Conservation (phyloP, 2,888 invertebrate genomes). For the Heteropelma amictum region DNA sequence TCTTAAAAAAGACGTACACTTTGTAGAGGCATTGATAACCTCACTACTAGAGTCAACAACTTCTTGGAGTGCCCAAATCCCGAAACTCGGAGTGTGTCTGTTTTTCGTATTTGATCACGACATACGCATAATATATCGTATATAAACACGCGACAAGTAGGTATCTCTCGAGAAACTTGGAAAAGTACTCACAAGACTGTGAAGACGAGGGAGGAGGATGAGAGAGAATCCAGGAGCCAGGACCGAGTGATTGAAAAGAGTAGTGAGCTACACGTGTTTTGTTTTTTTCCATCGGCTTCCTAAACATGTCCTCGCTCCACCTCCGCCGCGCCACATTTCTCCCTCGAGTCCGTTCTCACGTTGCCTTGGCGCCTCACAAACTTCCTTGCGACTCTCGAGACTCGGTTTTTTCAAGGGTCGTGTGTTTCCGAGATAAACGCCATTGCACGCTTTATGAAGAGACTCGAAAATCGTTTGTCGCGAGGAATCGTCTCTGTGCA, state of each 20-base stretch:
- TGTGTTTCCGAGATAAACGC: not conserved
- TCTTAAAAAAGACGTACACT: too few species aligned
- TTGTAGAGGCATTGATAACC: too few species aligned
- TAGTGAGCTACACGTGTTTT: constrained; percentile 58
- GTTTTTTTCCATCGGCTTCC: constrained; percentile 30
- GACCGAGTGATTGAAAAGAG: constrained; percentile 46
- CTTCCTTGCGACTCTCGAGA: constrained; percentile 37
- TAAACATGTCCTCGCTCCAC: constrained; percentile 25
- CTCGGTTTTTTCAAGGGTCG: constrained; percentile 34
- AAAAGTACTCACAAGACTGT: not conserved
- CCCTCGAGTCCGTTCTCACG: not conserved
- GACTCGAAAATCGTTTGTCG: not conserved
- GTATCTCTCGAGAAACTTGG: not conserved
- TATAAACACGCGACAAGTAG: constrained; percentile 50
- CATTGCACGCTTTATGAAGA: not conserved
- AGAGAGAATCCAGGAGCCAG: constrained; percentile 45
- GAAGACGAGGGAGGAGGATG: constrained; percentile 4
- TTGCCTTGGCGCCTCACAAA: not conserved
- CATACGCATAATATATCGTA: constrained; percentile 19
- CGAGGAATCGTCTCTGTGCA: not conserved
- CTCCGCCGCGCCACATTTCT: too few species aligned
- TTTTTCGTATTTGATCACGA: constrained; percentile 25
- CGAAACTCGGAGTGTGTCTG: constrained; percentile 49
- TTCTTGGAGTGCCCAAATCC: constrained; percentile 11
- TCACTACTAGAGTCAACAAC: not conserved